These are phyloP conservation scores for Rhorus exstirpatorius DNA, from an alignment of 2,888 invertebrate species.

Conservation along the genomic window DNA sequence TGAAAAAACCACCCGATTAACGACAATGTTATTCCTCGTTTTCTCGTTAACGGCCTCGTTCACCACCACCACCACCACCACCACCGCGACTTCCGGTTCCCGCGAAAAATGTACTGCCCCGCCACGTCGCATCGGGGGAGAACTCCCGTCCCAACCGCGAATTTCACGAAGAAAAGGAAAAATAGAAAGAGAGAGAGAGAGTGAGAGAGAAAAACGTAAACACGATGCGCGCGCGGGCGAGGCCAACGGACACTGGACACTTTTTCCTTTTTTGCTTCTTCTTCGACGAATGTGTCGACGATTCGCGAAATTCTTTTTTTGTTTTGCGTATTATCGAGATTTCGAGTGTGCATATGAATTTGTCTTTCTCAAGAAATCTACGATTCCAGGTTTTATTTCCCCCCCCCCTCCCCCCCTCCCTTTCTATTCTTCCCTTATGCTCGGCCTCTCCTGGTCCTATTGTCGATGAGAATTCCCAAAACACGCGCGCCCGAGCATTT, in stretches of 20 bases:
- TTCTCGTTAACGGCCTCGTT: constrained; percentile 32
- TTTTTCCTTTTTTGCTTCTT: constrained; percentile 1
- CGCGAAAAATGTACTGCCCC: constrained; percentile 66
- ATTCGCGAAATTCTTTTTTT: constrained; percentile 3
- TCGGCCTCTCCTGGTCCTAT: neutral
- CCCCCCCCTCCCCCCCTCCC: neutral
- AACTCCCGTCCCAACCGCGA: constrained; percentile 60
- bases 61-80: no score
- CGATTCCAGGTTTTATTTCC: neutral
- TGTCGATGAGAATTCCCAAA: constrained; percentile 15
- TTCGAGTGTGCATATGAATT: neutral
- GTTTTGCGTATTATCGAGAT: constrained; percentile 9
- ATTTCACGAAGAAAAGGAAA: constrained; percentile 24
- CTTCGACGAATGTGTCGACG: neutral
- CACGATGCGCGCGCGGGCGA: neutral
- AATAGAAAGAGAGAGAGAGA: no score
- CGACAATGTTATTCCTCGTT: constrained; percentile 43
- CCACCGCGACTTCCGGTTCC: constrained; percentile 62
- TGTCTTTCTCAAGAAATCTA: neutral
- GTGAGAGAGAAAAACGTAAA: neutral
- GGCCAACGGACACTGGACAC: neutral
- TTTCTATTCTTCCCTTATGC: neutral
- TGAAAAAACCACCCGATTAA: constrained; percentile 46
- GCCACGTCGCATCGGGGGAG: constrained; percentile 67
- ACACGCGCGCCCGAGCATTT: neutral